These are phyloP conservation scores for Chrysomallon squamiferum DNA, from an alignment of 1,140 invertebrate species.

Conservation along the genomic window DNA sequence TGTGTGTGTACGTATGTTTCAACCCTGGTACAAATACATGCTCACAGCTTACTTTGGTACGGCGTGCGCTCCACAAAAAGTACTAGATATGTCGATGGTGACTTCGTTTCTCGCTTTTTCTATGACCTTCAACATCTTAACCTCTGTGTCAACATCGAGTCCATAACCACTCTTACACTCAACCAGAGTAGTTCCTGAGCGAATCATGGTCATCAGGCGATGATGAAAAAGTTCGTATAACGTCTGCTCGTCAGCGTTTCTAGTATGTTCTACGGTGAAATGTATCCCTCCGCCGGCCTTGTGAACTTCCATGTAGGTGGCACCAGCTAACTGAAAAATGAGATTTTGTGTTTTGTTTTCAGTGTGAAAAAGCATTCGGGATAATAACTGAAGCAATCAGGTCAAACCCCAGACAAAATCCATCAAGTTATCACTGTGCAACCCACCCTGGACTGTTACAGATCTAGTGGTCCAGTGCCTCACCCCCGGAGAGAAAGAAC, in stretches of 20 bases:
- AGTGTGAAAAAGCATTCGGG: too few species aligned
- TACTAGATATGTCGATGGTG: constrained; percentile 69
- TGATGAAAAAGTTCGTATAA: constrained; percentile 63
- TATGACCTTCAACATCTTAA: constrained; percentile 71
- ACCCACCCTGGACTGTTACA: too few species aligned
- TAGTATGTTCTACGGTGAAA: constrained; percentile 71
- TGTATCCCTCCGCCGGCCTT: constrained; percentile 72
- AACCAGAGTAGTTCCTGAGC: constrained; percentile 68
- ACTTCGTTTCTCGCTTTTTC: constrained; percentile 63
- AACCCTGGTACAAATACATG: too few species aligned
- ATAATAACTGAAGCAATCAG: neutral
- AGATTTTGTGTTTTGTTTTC: neutral
- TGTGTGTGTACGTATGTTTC: too few species aligned
- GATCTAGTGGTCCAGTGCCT: too few species aligned
- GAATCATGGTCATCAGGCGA: constrained; percentile 66
- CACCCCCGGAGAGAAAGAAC: too few species aligned
- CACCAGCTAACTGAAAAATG: constrained; percentile 65
- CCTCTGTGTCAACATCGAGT: constrained; percentile 69
- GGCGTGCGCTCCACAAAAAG: constrained; percentile 74
- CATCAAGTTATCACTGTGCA: too few species aligned
- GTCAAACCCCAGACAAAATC: neutral
- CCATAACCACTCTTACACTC: constrained; percentile 76
- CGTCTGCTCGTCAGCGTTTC: constrained; percentile 66
- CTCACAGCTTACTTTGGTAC: constrained; percentile 69
- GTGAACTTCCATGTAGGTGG: constrained; percentile 71